phyloP scores from a whole-genome alignment of 2,888 invertebrate genomes.

The Oxytorus armatus region DNA sequence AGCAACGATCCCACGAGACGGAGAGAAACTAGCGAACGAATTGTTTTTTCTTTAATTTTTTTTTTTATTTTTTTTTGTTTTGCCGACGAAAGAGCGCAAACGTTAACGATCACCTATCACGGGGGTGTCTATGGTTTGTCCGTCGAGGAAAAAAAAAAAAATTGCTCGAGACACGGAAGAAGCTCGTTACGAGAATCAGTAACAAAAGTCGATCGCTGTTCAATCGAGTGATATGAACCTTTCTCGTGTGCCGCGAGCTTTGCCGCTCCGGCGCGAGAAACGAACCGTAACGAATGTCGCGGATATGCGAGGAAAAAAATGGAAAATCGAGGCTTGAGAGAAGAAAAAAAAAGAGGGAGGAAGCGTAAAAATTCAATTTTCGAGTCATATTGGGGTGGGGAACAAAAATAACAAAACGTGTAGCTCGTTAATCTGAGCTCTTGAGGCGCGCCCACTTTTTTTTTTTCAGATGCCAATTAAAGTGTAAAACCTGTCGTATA shows the following conservation, averaged over 20 bases:
- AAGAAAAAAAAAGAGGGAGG: not conserved
- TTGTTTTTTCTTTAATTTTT: slow-evolving; percentile 20
- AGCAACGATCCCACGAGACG: slow-evolving; percentile 20
- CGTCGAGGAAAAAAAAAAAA: not conserved
- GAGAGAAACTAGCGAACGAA: slow-evolving; percentile 8
- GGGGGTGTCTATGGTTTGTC: not conserved
- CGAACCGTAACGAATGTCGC: slow-evolving; percentile 16
- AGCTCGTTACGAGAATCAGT: not conserved
- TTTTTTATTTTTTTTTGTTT: slow-evolving; percentile 8
- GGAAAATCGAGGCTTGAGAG: not conserved
- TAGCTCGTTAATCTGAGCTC: slow-evolving; percentile 56
- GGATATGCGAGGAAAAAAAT: slow-evolving; percentile 4
- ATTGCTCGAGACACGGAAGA: slow-evolving; percentile 22
- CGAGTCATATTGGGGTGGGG: not conserved
- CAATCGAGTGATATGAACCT: slow-evolving; percentile 41
- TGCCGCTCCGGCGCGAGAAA: not conserved
- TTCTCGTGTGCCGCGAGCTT: not conserved
- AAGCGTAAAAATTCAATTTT: slow-evolving; percentile 8
- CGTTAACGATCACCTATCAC: slow-evolving; percentile 28
- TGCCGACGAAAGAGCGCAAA: not conserved
- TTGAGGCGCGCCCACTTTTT: slow-evolving; percentile 41
- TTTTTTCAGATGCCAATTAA: slow-evolving; percentile 53
- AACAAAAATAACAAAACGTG: slow-evolving; percentile 35
- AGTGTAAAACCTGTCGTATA: slow-evolving; percentile 40
- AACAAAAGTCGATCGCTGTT: slow-evolving; percentile 34